Evolutionary conservation across 2,888 invertebrate species (phyloP).

Genomic region (Drosophila incognita): DNA sequence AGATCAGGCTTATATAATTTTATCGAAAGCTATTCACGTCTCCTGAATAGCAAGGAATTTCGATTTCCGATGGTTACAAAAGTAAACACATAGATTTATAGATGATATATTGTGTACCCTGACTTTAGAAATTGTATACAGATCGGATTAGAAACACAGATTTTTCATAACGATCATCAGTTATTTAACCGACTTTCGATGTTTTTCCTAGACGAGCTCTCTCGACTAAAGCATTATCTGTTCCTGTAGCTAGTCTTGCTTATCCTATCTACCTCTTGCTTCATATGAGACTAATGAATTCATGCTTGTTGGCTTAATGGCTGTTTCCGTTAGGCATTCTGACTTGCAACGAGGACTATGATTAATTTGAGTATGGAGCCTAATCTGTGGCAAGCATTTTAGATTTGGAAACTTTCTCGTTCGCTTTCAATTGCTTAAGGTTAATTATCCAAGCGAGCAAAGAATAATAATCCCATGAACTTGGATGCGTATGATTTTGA

Average conservation of each 20-base stretch:
- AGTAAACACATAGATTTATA: not conserved
- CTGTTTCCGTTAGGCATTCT: not conserved
- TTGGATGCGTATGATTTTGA: conserved; percentile 44
- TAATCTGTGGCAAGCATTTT: not conserved
- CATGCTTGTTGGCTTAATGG: not conserved
- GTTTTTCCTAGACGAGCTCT: not conserved
- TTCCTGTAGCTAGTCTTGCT: not conserved
- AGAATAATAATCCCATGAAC: conserved; percentile 48
- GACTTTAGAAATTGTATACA: rapidly evolving
- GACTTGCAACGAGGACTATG: not conserved
- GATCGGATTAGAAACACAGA: not conserved
- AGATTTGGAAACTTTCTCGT: conserved; percentile 5
- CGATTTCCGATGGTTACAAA: not conserved
- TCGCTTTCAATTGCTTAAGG: conserved; percentile 43
- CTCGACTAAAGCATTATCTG: not conserved
- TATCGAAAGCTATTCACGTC: not conserved
- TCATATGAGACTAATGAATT: not conserved
- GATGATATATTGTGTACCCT: not conserved
- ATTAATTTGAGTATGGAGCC: too few relatives aligned
- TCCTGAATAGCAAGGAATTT: too few relatives aligned
- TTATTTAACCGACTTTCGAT: not conserved
- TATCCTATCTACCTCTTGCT: not conserved
- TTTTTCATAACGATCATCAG: not conserved
- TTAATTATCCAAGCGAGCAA: conserved; percentile 46
- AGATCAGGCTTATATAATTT: not conserved